Evolutionary conservation across 2,888 invertebrate genomes (phyloP), one percentile per base, ranked within the genome.

Genomic region (Sesia apiformis): DNA sequence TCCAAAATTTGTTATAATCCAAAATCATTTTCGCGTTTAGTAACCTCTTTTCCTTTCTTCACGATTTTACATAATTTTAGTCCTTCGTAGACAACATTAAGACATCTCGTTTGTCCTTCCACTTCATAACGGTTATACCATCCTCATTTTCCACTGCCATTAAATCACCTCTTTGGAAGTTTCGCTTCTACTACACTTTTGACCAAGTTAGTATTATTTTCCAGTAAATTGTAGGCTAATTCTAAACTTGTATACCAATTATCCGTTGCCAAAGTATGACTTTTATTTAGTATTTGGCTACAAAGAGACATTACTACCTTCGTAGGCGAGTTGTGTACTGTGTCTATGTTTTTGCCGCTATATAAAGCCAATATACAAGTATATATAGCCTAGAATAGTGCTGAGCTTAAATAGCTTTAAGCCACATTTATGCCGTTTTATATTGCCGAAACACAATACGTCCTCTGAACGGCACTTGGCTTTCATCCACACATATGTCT

Each of bases 1-100:
- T n/a, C n/a, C n/a, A n/a, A n/a, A n/a, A n/a, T n/a, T 61, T 62
- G 59, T 76, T 74, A 58, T 77, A 76, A 53, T 60, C 73, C 6
- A 66, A 49, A 55, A 68, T 56, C n/a, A 67, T 58, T 58, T 60
- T 61, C 41, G 65, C n/a, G 64, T 60, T 64, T 61, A 62, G 54
- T 49, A 57, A 64, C 56, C 55, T 55, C n/a, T 7, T 57, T 60
- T 60, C 58, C 67, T 62, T 65, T 63, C 58, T 56, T 59, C 63
- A 4, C 50, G 52, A 41, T 59, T 55, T 46, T n/a, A 55, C 64
- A 58, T 55, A 59, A 53, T 4, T 59, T 40, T 67, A 64, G 58
- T 73, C 70, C 58, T 73, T 76, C 49, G 74, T 76, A 4, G 72
- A 70, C 38, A 73, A 62, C 52, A 63, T 57, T 53, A 68, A 57